Evolutionary conservation across 2,113 vertebrate species (phyloP).

Genomic region (Felis chaus): DNA sequence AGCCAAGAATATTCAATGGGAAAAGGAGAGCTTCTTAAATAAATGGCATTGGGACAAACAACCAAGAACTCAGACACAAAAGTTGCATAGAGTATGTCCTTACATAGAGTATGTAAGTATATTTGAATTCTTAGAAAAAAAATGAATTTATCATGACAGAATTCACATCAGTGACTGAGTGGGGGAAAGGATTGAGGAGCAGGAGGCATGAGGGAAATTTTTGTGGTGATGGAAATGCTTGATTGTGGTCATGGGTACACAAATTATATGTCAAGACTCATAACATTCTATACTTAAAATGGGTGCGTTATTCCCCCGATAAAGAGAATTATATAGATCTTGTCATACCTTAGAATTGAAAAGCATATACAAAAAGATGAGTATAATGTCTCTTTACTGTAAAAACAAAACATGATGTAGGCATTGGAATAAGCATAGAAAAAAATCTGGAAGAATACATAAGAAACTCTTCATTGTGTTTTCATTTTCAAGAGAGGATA

Average conservation of each 20-base stretch:
- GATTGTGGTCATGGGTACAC: not conserved
- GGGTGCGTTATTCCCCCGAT: not conserved
- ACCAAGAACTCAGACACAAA: not conserved
- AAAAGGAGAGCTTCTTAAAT: not conserved
- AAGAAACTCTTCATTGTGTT: not conserved
- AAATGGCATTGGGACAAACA: not conserved
- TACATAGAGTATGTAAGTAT: no score
- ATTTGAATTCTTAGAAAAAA: not conserved
- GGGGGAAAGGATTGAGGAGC: not conserved
- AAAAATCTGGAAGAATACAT: not conserved
- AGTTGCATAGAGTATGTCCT: not conserved
- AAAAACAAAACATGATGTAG: not conserved
- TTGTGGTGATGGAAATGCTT: not conserved
- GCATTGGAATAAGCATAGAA: not conserved
- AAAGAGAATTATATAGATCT: not conserved
- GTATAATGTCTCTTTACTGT: not conserved
- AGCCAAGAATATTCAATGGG: not conserved
- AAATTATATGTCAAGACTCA: not conserved
- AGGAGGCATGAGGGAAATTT: not conserved
- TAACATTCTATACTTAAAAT: not conserved
- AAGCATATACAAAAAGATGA: not conserved
- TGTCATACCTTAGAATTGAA: not conserved
- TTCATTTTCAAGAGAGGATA: not conserved
- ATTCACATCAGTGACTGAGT: not conserved
- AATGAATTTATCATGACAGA: not conserved